A percentile compares a stretch with the other conserved stretches of the same genome.
These are phyloP conservation scores for Asteroscopus sphinx DNA, from an alignment of 2,888 invertebrate species.

Conservation along the genomic window DNA sequence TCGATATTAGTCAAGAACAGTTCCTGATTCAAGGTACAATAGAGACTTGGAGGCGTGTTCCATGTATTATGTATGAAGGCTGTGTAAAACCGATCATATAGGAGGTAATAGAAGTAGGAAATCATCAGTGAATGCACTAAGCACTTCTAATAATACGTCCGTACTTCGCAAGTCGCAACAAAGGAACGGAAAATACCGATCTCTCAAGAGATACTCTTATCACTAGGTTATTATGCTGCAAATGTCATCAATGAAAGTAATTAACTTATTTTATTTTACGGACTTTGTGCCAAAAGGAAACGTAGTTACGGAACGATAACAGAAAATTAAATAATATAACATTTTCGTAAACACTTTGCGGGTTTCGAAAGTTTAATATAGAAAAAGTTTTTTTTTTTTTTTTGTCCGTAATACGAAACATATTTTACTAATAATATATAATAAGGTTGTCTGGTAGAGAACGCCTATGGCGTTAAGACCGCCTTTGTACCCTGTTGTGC, in stretches of 20 bases:
- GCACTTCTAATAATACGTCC: constrained; percentile 19
- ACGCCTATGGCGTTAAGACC: no score
- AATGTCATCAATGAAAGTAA: constrained; percentile 33
- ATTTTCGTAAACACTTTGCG: background rate
- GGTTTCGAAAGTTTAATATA: background rate
- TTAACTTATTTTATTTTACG: constrained; percentile 11
- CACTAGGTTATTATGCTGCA: constrained; percentile 20
- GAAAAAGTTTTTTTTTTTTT: no score
- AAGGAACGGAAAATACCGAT: constrained; percentile 54
- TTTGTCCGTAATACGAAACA: no score
- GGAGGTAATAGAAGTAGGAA: constrained; percentile 32
- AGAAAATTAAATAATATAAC: constrained; percentile 17
- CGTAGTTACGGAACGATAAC: constrained; percentile 3
- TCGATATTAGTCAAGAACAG: constrained; percentile 3
- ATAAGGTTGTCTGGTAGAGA: no score
- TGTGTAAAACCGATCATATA: constrained; percentile 3
- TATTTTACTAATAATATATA: no score
- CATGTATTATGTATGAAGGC: constrained; percentile 43
- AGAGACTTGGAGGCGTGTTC: constrained; percentile 33
- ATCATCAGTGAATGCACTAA: constrained; percentile 27
- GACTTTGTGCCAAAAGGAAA: constrained; percentile 22
- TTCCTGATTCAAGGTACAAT: constrained; percentile 36
- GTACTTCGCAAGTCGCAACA: constrained; percentile 29
- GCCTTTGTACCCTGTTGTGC: no score
- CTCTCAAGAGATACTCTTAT: constrained; percentile 50